Base-by-base conservation (phyloP, 2,797 vertebrate genomes). In the Epinephelus malabaricus region DNA sequence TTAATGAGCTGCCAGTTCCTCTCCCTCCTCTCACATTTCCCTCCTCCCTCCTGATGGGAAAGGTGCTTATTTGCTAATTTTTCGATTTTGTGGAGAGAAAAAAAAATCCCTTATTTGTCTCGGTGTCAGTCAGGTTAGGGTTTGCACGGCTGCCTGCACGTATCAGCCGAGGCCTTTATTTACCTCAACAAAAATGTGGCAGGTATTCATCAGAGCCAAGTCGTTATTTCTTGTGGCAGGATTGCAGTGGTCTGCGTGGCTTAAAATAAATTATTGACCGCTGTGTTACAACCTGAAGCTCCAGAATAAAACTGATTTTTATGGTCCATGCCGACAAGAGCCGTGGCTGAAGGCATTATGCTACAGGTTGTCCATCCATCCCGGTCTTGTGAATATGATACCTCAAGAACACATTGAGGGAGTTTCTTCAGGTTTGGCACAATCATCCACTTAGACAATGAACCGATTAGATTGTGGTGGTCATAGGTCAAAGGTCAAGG, bases 1-100 rank as follows among this genome's bases (percentile, higher is more conserved):
- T 70, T 89, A 88, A 88, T 69, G 78, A 90, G 79, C 84, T 78
- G 69, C 74, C 84, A 60, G 45, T 75, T 69, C 12, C 27, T 50
- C 25, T 67, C 54, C 58, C 4, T 59, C 51, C 30, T 47, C 55
- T 71, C 46, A 43, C 50, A 51, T 56, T 9, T 62, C 7, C 50
- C 60, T 69, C 38, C 64, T 51, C 56, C 13, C 8, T 40, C 74
- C 49, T 40, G 60, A 75, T 69, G 56, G 69, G 64, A 61, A 69
- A n/a, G 70, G 68, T 81, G 79, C 76, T 81, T 76, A 49, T 85
- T 81, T 82, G 72, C 69, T 21, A 21, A 77, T 70, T 67, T 54
- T 59, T 76, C 4, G 0, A 13, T 54, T 54, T 45, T 69, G 25
- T 43, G 3, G 12, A 30, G 6, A 9, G 18, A 4, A 10, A 38